Percentiles rank a stretch among this genome's conserved stretches.
Conservation (phyloP, 2,797 vertebrate species). For the Brachymystax lenok region DNA sequence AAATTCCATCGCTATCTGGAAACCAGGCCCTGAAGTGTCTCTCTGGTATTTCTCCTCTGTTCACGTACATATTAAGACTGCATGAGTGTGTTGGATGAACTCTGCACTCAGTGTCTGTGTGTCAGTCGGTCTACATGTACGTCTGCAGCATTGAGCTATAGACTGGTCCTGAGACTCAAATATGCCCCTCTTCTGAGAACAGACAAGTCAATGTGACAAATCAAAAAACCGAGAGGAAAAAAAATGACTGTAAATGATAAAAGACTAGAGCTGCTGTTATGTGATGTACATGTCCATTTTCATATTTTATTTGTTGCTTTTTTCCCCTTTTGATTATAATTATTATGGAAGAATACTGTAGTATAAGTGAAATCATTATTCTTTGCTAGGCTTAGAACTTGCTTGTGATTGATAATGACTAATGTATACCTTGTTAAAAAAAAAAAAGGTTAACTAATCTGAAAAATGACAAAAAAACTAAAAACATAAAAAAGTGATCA, state of each 20-base stretch:
- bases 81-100: not conserved
- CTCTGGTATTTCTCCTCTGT: too few species aligned
- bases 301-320: constrained; percentile 57
- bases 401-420: constrained; percentile 79
- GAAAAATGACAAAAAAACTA: constrained; percentile 33
- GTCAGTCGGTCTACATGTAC: not conserved
- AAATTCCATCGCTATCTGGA: too few species aligned
- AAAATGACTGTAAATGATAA: constrained; percentile 62
- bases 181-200: constrained; percentile 15
- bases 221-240: constrained; percentile 20
- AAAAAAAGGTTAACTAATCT: constrained; percentile 34
- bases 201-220: constrained; percentile 61
- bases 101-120: not conserved
- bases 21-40: too few species aligned
- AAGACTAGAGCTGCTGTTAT: constrained; percentile 58
- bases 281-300: constrained; percentile 70
- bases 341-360: constrained; percentile 76
- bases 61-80: not conserved
- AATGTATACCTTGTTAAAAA: constrained; percentile 60
- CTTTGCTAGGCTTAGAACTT: constrained; percentile 70
- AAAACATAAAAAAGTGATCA: constrained; percentile 51
- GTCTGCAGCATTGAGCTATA: not conserved
- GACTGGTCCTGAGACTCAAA: too few species aligned
- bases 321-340: constrained; percentile 36
- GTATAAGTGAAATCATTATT: constrained; percentile 72